A percentile compares a stretch with the other conserved stretches of the same genome.
Conservation (phyloP, 1,140 invertebrate genomes). For the Phymorhynchus buccinoides region DNA sequence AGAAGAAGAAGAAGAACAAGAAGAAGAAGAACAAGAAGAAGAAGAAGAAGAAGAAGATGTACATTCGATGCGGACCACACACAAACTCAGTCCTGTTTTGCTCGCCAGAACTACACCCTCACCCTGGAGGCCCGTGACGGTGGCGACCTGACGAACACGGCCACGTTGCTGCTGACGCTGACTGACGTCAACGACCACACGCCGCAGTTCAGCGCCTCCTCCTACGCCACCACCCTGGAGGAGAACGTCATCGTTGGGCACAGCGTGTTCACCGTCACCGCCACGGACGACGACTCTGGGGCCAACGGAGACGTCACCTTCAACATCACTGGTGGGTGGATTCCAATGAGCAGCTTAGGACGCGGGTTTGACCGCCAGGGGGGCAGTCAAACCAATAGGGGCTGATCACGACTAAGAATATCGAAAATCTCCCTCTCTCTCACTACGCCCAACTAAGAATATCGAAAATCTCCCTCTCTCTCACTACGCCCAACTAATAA, state of each 20-base stretch:
- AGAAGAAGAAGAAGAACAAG: not conserved
- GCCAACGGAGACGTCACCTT: conserved; percentile 52
- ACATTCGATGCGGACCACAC: too few relatives aligned
- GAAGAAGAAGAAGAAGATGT: not conserved
- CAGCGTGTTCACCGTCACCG: conserved; percentile 52
- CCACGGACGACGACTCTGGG: conserved; percentile 63
- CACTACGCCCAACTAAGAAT: too few relatives aligned
- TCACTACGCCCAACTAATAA: too few relatives aligned
- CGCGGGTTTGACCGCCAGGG: too few relatives aligned
- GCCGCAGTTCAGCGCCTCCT: conserved; percentile 82
- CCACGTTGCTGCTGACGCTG: conserved; percentile 52
- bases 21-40: not conserved
- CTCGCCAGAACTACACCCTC: conserved; percentile 44
- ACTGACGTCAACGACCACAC: conserved; percentile 87
- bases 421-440: too few relatives aligned
- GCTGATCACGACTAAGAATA: too few relatives aligned
- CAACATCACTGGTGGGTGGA: conserved; percentile 39
- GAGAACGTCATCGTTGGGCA: conserved; percentile 43
- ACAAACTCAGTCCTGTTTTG: too few relatives aligned
- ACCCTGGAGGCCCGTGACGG: conserved; percentile 51
- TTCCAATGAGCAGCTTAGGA: too few relatives aligned
- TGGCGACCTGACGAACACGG: conserved; percentile 44
- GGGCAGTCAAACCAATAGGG: too few relatives aligned
- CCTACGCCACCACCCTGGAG: conserved; percentile 47
- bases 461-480: too few relatives aligned